Base-by-base conservation (phyloP, 2,797 vertebrate genomes). In the Oceanodroma leucorhoa region DNA sequence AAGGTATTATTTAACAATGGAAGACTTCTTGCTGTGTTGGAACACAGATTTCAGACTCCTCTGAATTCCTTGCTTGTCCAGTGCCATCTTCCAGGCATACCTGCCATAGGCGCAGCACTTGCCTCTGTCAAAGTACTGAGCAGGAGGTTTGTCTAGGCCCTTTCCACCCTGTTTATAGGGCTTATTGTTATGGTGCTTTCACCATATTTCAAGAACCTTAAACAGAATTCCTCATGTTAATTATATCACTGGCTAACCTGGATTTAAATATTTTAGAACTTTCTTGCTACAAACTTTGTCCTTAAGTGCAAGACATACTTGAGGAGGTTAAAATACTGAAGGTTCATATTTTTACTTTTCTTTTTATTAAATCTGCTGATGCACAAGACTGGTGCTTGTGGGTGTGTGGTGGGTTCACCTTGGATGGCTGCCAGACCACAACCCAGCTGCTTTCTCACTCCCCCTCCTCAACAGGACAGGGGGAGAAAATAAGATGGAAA, bases 391-490 rank as follows among this genome's bases (percentile, higher is more conserved):
- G 32, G 5, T 40, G 22, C 19, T 65, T 53, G 11, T 30, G 17
- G 2, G 5, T 61, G 9, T 43, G 17, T 53, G 18, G 11, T 46
- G 18, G 12, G 19, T 38, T 87, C 15, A 54, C 6, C 10, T 32
- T 36, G 24, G 5, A 64, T 60, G 12, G 17, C 5, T 84, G 41
- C n/a, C 18, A 77, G 60, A 46, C 20, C 14, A 30, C 5, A 23
- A 50, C 23, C 10, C 40, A 76, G 14, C 8, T 54, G 6, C 8
- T 38, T 78, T 88, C 13, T 77, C 55, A 58, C 8, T 30, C 8
- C 8, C 2, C 6, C 27, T 41, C 9, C 2, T 66, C 22, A 66
- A 43, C 19, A 83, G 10, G 3, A 53, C 0, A 0, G 4, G 7
- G 15, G 18, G 3, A 57, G 41, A 61, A 78, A 51, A 55, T 17